Conservation (phyloP, 2,113 vertebrate genomes). For the Lamprologus tigripictilis region DNA sequence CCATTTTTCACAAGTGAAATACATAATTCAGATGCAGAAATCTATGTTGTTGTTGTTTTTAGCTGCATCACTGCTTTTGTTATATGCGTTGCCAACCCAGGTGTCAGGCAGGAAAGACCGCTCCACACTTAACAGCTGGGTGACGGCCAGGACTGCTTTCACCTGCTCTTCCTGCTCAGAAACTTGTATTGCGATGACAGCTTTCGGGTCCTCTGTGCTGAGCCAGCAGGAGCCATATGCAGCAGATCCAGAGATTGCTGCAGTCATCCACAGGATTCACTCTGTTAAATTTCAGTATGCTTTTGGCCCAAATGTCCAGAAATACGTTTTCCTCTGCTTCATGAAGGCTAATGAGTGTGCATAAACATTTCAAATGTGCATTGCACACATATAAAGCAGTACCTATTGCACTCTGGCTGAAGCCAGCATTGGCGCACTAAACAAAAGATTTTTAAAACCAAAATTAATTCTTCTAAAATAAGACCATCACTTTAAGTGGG, state of each 20-base stretch:
- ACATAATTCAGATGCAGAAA: not conserved
- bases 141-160: not conserved
- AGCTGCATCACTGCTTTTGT: not conserved
- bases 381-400: not conserved
- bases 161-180: conserved; percentile 27
- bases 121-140: not conserved
- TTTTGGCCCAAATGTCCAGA: not conserved
- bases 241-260: not conserved
- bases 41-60: not conserved
- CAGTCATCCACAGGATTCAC: not conserved
- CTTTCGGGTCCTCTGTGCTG: not conserved
- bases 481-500: not conserved
- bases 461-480: not conserved
- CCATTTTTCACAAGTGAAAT: not conserved
- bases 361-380: not conserved
- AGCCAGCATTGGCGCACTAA: not conserved
- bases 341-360: not conserved
- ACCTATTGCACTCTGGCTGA: not conserved
- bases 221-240: not conserved
- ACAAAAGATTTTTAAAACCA: not conserved
- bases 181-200: not conserved
- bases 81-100: not conserved
- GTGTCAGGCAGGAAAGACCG: not conserved
- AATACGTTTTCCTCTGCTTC: not conserved
- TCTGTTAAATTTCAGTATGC: not conserved